phyloP scores from a whole-genome alignment of 2,888 invertebrate genomes.

The Penaeus monodon region DNA sequence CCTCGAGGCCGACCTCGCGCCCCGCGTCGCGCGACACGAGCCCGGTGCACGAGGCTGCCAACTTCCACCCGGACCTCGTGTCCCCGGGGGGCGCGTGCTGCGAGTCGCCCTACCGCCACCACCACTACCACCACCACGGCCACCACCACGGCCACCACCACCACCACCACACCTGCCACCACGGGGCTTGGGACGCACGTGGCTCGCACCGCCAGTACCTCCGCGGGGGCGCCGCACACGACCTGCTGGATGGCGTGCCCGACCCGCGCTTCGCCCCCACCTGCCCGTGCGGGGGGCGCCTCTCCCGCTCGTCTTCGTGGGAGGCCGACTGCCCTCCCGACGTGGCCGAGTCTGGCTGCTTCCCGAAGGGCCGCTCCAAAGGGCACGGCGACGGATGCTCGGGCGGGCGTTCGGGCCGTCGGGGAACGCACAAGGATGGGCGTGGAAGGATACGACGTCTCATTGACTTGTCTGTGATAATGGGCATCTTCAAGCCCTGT shows the following conservation, averaged over 20 bases:
- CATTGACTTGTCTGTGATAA: conserved; percentile 60
- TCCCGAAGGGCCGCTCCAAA: conserved; percentile 52
- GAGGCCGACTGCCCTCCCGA: conserved; percentile 53
- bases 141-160: conserved; percentile 57
- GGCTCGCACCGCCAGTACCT: conserved; percentile 37
- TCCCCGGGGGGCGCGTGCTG: conserved; percentile 45
- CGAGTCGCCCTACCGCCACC: conserved; percentile 54
- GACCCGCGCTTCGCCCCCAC: conserved; percentile 63
- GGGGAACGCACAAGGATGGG: conserved; percentile 46
- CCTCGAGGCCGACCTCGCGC: conserved; percentile 42
- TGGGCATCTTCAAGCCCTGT: conserved; percentile 61
- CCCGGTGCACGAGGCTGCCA: conserved; percentile 57
- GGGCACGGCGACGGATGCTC: conserved; percentile 34
- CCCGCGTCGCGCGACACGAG: conserved; percentile 54
- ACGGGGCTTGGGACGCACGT: conserved; percentile 48
- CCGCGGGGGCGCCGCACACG: conserved; percentile 36
- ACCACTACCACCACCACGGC: conserved; percentile 58
- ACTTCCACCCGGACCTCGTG: conserved; percentile 63
- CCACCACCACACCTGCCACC: conserved; percentile 46
- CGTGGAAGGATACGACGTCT: conserved; percentile 49
- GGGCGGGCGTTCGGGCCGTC: conserved; percentile 17
- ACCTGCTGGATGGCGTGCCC: conserved; percentile 58
- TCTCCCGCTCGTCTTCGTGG: conserved; percentile 57
- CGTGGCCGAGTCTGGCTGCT: conserved; percentile 51
- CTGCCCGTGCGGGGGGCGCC: conserved; percentile 61